These are phyloP conservation scores for Ricordea florida DNA, from an alignment of 92 coral and sea anemone species.

Conservation along the genomic window DNA sequence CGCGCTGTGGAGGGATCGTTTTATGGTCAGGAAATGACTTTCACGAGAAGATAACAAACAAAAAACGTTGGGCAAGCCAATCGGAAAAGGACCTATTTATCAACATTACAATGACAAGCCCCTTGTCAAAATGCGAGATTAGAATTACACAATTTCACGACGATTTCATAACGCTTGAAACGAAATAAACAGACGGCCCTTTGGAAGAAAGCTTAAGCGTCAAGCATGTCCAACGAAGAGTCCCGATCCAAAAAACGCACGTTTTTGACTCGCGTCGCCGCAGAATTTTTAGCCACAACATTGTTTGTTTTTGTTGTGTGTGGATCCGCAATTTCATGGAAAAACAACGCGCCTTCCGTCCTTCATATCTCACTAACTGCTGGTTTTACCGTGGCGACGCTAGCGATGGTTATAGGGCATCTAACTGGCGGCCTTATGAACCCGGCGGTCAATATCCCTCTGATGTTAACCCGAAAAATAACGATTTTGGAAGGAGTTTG, in stretches of 20 bases:
- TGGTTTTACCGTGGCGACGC: slow-evolving; percentile 70
- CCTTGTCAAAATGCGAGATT: too few species aligned
- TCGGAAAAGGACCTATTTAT: too few species aligned
- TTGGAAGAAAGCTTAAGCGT: too few species aligned
- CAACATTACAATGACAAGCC: too few species aligned
- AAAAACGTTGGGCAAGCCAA: too few species aligned
- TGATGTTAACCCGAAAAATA: slow-evolving; percentile 59
- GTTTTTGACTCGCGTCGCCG: slow-evolving; percentile 67
- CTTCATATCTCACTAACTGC: slow-evolving; percentile 75
- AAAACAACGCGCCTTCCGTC: slow-evolving; percentile 9
- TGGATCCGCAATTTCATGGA: slow-evolving; percentile 65
- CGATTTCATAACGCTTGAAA: too few species aligned
- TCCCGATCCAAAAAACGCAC: slow-evolving; percentile 23
- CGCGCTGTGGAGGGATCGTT: too few species aligned
- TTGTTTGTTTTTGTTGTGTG: slow-evolving; percentile 79
- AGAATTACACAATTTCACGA: too few species aligned
- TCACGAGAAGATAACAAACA: too few species aligned
- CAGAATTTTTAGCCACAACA: slow-evolving; percentile 76
- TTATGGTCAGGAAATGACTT: too few species aligned
- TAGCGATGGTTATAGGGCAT: slow-evolving; percentile 61
- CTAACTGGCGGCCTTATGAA: slow-evolving; percentile 88
- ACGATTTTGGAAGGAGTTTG: slow-evolving; percentile 57
- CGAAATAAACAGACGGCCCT: too few species aligned
- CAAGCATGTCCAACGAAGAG: neutral
- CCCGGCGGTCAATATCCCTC: slow-evolving; percentile 73